phyloP scores from a whole-genome alignment of 2,113 vertebrate genomes.

The Phodopus roborovskii region DNA sequence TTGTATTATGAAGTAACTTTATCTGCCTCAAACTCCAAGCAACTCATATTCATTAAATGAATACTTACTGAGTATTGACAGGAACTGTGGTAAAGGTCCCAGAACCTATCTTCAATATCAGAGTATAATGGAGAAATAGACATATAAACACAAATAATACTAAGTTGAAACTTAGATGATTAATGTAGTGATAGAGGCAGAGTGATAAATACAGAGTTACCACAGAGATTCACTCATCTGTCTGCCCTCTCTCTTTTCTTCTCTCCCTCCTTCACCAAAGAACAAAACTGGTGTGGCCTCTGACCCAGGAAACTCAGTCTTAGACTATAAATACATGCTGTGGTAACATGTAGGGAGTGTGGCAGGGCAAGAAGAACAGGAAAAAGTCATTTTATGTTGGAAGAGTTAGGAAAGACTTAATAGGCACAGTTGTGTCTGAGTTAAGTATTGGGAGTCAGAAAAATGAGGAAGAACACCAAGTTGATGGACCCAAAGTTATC shows the following conservation, averaged over 20 bases:
- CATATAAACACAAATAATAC: not conserved
- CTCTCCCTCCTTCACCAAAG: not conserved
- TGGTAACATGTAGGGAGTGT: not conserved
- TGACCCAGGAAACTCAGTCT: not conserved
- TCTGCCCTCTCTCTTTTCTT: no score
- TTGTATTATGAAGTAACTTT: constrained; percentile 51
- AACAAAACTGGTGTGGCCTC: not conserved
- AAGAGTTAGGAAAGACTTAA: not conserved
- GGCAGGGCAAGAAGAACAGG: not conserved
- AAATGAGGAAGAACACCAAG: not conserved
- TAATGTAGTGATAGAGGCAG: not conserved
- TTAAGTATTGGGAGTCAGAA: not conserved
- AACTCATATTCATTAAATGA: constrained; percentile 10
- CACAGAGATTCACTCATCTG: not conserved
- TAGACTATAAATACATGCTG: not conserved
- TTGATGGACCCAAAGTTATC: not conserved
- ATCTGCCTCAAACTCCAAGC: constrained; percentile 43
- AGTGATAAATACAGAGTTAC: not conserved
- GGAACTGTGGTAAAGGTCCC: not conserved
- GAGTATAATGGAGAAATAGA: not conserved
- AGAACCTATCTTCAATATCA: not conserved
- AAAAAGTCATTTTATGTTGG: not conserved
- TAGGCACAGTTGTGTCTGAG: not conserved
- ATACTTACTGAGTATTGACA: constrained; percentile 31
- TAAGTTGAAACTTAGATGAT: not conserved